These are phyloP conservation scores for Marmota monax DNA, from an alignment of 2,113 vertebrate genomes.

Conservation along the genomic window DNA sequence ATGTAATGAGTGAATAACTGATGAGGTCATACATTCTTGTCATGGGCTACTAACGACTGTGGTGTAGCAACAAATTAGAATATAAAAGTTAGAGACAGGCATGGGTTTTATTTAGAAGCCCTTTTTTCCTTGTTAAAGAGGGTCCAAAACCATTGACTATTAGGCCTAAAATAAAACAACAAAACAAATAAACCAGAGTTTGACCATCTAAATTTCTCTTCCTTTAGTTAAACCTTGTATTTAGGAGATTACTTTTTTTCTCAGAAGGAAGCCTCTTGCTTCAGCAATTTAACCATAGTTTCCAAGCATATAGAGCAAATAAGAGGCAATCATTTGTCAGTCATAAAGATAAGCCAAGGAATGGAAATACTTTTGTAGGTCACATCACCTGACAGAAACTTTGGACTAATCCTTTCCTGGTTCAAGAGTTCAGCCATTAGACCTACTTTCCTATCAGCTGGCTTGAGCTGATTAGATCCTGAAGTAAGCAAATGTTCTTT, in stretches of 20 bases:
- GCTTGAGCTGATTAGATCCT: constrained; percentile 67
- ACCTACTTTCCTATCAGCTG: constrained; percentile 84
- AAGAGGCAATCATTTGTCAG: constrained; percentile 57
- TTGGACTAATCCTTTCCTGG: constrained; percentile 78
- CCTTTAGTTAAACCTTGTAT: constrained; percentile 28
- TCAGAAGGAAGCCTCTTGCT: constrained; percentile 26
- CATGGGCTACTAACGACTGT: background rate
- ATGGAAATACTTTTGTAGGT: constrained; percentile 76
- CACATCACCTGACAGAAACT: constrained; percentile 83
- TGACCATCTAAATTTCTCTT: constrained; percentile 30
- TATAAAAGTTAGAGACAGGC: constrained; percentile 6
- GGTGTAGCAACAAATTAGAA: background rate
- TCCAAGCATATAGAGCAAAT: constrained; percentile 75
- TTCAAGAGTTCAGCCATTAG: constrained; percentile 81
- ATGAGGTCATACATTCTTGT: constrained; percentile 39
- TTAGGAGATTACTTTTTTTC: background rate
- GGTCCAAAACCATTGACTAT: background rate
- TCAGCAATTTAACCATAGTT: constrained; percentile 56
- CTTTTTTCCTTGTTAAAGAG: constrained; percentile 20
- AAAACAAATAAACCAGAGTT: background rate
- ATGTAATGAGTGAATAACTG: background rate
- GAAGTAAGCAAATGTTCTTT: constrained; percentile 64
- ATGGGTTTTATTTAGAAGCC: background rate
- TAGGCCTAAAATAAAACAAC: background rate
- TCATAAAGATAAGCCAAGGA: constrained; percentile 85